Evolutionary conservation across 37 sponge, comb jelly and placozoan species (phyloP).

Genomic region (Mnemiopsis leidyi): DNA sequence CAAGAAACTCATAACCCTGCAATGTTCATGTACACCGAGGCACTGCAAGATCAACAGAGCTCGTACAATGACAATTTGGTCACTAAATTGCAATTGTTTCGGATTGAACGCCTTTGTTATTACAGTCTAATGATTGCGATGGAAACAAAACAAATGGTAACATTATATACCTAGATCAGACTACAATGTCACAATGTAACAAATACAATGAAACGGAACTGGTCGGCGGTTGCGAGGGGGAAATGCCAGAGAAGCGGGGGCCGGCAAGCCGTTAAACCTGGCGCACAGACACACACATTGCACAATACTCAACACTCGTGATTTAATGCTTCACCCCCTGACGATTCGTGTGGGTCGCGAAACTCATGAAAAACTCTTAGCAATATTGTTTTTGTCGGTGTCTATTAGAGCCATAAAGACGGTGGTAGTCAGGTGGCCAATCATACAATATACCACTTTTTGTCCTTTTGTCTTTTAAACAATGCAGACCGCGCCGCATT

Average conservation of each 20-base stretch:
- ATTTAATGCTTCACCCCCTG: not conserved
- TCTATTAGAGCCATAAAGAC: slow-evolving; percentile 40
- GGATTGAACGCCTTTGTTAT: slow-evolving; percentile 8
- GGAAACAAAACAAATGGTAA: not conserved
- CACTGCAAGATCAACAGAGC: not conserved
- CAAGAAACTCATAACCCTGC: not conserved
- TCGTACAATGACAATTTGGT: slow-evolving; percentile 36
- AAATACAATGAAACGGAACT: not conserved
- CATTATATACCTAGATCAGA: not conserved
- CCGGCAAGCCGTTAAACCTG: not conserved
- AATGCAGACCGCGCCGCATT: slow-evolving; percentile 53
- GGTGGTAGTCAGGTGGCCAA: slow-evolving; percentile 35
- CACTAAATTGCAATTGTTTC: slow-evolving; percentile 60
- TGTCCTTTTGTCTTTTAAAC: slow-evolving; percentile 64
- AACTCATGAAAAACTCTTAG: not conserved
- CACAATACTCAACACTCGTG: not conserved
- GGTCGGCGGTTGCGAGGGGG: not conserved
- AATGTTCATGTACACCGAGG: not conserved
- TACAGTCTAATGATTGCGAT: slow-evolving; percentile 33
- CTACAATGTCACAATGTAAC: not conserved
- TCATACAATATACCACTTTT: slow-evolving; percentile 58
- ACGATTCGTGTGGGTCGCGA: not conserved
- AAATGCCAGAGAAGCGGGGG: not conserved
- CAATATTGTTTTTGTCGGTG: slow-evolving; percentile 53
- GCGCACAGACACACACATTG: not conserved